Evolutionary conservation across 2,797 vertebrate genomes (phyloP).

Genomic region (Mus spretus): DNA sequence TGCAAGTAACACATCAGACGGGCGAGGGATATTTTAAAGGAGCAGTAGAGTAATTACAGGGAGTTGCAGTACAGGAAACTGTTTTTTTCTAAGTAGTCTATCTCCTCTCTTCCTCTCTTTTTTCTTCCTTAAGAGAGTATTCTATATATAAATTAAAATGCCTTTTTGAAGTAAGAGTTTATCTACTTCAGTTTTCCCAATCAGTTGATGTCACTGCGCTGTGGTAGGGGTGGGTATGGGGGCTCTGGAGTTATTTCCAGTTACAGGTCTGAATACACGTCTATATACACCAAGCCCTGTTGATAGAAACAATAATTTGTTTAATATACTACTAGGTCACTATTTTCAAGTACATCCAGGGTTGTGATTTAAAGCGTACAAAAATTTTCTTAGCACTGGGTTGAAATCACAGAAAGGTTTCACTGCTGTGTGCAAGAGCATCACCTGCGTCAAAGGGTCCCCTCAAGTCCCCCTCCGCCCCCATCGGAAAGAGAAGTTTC

Average conservation of each 20-base stretch:
- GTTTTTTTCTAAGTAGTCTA: constrained; percentile 17
- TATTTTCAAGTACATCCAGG: constrained; percentile 32
- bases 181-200: constrained; percentile 31
- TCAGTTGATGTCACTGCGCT: constrained; percentile 1
- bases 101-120: not conserved
- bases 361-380: not conserved
- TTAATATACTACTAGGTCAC: not conserved
- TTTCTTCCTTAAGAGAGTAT: not conserved
- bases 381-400: constrained; percentile 37
- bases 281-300: not conserved
- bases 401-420: not conserved
- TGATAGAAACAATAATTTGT: not conserved
- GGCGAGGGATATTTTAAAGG: constrained; percentile 68
- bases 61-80: not conserved
- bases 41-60: constrained; percentile 64
- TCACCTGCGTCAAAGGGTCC: not conserved
- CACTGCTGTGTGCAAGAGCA: not conserved
- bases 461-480: too few species aligned
- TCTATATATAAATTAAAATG: constrained; percentile 69
- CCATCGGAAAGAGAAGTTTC: not conserved
- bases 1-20: constrained; percentile 72
- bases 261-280: not conserved
- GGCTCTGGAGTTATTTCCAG: constrained; percentile 9
- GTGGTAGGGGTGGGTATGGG: not conserved
- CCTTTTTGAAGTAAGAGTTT: constrained; percentile 19